Conservation (phyloP, 1,140 invertebrate species). For the Sarcophaga bullata region DNA sequence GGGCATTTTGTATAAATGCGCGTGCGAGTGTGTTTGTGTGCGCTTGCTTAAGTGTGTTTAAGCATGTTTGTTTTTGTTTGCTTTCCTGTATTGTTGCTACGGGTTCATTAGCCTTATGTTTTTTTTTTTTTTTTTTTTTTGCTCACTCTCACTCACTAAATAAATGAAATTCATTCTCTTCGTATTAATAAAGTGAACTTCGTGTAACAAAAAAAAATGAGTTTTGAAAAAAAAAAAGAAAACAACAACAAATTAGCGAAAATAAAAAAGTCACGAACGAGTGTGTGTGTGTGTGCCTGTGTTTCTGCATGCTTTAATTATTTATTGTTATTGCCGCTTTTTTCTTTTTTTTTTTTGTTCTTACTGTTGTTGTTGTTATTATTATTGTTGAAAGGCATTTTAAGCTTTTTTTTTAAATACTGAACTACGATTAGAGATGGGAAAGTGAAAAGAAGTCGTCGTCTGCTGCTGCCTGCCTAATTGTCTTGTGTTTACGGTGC, state of each 20-base stretch:
- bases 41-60: not conserved
- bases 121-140: no score
- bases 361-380: not conserved
- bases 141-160: no score
- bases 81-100: constrained; percentile 22
- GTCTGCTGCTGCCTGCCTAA: no score
- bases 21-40: no score
- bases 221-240: not conserved
- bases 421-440: not conserved
- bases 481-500: not conserved
- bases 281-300: not conserved
- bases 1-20: no score
- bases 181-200: not conserved
- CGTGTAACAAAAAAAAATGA: not conserved
- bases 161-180: no score
- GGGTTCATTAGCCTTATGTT: constrained; percentile 36
- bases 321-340: not conserved
- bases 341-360: not conserved
- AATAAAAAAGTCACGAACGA: not conserved
- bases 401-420: not conserved
- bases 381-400: not conserved
- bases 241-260: not conserved
- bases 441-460: not conserved
- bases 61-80: not conserved
- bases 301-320: constrained; percentile 4